Conservation (phyloP, 2,888 invertebrate species). For the Xestoiulus laeticollis region DNA sequence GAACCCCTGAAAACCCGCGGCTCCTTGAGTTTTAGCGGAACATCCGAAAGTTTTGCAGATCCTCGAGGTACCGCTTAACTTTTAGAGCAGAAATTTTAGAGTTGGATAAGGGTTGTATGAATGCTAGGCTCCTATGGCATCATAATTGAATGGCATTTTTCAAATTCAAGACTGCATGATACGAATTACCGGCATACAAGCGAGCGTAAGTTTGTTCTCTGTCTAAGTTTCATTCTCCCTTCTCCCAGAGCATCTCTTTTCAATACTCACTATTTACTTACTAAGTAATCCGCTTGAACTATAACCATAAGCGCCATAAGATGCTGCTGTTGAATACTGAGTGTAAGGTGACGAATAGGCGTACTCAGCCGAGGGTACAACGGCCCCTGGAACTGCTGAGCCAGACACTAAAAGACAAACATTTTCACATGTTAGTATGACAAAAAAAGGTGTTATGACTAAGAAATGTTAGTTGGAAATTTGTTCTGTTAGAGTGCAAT, state of each 20-base stretch:
- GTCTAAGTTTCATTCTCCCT: not conserved
- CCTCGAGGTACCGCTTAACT: too few species aligned
- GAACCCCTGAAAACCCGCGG: too few species aligned
- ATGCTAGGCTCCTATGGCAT: too few species aligned
- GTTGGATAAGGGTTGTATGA: too few species aligned
- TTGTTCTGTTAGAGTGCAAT: not conserved
- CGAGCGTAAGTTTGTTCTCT: too few species aligned
- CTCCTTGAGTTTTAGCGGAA: too few species aligned
- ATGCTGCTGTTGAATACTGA: constrained; percentile 74
- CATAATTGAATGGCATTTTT: too few species aligned
- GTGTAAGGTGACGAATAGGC: constrained; percentile 79
- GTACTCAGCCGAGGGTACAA: constrained; percentile 74
- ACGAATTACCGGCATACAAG: too few species aligned
- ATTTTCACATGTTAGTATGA: not conserved
- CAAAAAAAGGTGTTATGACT: not conserved
- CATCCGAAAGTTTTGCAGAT: too few species aligned
- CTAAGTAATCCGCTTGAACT: constrained; percentile 69
- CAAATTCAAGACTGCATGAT: too few species aligned
- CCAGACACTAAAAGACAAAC: constrained; percentile 69
- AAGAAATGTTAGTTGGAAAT: not conserved
- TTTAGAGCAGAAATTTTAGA: too few species aligned
- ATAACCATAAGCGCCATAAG: constrained; percentile 69
- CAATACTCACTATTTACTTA: constrained; percentile 67
- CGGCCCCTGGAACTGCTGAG: constrained; percentile 63
- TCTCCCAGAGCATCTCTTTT: not conserved